Evolutionary conservation across 2,113 vertebrate genomes (phyloP).

Genomic region (Pomatostomus ruficeps): DNA sequence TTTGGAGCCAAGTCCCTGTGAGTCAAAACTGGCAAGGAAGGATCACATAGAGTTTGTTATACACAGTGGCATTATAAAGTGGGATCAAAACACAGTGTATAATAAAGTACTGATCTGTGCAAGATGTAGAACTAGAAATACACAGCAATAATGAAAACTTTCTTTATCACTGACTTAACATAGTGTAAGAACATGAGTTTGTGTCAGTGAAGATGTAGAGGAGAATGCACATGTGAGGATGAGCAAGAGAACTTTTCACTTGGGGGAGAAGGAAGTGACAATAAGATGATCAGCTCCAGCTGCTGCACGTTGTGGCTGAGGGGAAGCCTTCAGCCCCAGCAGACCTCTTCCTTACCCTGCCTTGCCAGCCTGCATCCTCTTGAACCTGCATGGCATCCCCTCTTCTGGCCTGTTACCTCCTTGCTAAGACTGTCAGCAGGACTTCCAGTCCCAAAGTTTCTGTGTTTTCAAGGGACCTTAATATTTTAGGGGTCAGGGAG

Average conservation of each 20-base stretch:
- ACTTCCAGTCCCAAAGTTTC: not conserved
- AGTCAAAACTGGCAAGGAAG: not conserved
- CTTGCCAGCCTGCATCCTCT: not conserved
- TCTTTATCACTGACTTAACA: not conserved
- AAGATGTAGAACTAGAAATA: not conserved
- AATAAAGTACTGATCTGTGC: not conserved
- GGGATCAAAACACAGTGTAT: not conserved
- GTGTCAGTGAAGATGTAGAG: not conserved
- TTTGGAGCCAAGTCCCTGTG: not conserved
- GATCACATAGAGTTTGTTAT: not conserved
- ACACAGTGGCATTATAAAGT: not conserved
- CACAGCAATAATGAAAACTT: not conserved
- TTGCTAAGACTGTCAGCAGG: not conserved
- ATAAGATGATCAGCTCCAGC: not conserved
- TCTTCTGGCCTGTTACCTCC: not conserved
- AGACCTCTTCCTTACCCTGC: not conserved
- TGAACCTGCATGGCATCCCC: not conserved
- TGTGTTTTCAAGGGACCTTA: not conserved
- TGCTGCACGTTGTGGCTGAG: not conserved
- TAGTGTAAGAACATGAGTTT: not conserved
- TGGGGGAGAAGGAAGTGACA: not conserved
- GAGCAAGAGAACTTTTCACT: not conserved
- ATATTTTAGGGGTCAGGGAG: not conserved
- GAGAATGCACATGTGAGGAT: not conserved
- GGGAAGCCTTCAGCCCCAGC: not conserved